Evolutionary conservation across 2,888 invertebrate species (phyloP), one percentile per base, ranked within the genome.

Genomic region (Eurytoma californica): DNA sequence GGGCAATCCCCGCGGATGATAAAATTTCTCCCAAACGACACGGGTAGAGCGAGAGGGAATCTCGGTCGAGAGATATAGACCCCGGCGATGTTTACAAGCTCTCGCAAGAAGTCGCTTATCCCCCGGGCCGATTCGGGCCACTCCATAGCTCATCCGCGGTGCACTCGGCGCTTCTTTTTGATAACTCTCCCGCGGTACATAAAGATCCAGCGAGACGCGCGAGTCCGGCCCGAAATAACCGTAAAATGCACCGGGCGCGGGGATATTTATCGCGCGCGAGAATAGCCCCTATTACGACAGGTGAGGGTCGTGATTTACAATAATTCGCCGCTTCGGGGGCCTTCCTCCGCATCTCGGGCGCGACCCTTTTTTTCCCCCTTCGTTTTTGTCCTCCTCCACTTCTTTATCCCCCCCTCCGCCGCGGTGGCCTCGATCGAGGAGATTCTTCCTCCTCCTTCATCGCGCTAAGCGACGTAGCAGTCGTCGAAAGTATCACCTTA

Each of bases 241-340:
- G 72, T 72, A 55, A 80, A 75, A 65, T 69, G 80, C 78, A 78
- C 77, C 63, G 24, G 39, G 67, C 69, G 55, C 57, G 72, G 39
- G 39, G 9, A 75, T 81, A 73, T 81, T 79, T 80, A 81, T 72
- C 24, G 55, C 51, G 51, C 53, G 57, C 24, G 58, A 55, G 72
- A 81, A 82, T 81, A 81, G 77, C 67, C 66, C 53, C 57, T 61
- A 82, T 82, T 80, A 79, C 72, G 79, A 80, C 77, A 81, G 82
- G 77, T 79, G 82, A 79, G 77, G 28, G 60, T 78, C 79, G 79
- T 82, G 84, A 83, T 84, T 83, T 83, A 82, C 79, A 82, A 83
- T 84, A 80, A 83, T 83, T 83, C 82, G 80, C 73, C 57, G 79
- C 80, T 77, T 73, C 69, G 51, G 65, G 65, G 79, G 82, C 16